Conservation (phyloP, 2,797 vertebrate species). For the Jordanella pulchra region DNA sequence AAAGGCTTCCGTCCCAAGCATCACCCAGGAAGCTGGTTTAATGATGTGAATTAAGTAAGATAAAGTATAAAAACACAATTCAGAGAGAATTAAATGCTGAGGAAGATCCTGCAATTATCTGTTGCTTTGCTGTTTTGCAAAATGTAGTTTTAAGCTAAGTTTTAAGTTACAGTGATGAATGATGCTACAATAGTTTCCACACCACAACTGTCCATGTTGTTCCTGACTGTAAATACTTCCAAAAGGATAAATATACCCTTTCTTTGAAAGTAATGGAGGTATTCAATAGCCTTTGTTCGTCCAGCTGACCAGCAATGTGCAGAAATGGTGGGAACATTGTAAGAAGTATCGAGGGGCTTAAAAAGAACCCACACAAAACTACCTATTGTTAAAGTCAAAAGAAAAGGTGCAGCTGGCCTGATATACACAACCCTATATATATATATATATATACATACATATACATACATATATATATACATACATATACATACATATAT, state of each 20-base stretch:
- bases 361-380: too few relatives aligned
- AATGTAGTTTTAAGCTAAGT: not conserved
- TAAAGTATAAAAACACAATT: constrained; percentile 7
- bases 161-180: not conserved
- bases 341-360: too few relatives aligned
- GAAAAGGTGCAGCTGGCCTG: too few relatives aligned
- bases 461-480: too few relatives aligned
- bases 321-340: not conserved
- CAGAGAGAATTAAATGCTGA: not conserved
- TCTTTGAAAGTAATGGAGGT: not conserved
- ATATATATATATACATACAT: too few relatives aligned
- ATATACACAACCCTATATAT: too few relatives aligned
- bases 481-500: too few relatives aligned
- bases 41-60: constrained; percentile 31
- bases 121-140: not conserved
- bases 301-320: not conserved
- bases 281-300: not conserved
- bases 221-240: not conserved
- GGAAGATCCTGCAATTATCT: not conserved
- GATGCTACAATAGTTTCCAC: not conserved
- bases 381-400: too few relatives aligned
- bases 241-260: not conserved
- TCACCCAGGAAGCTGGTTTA: constrained; percentile 29
- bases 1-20: constrained; percentile 1
- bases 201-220: not conserved